Conservation (phyloP, 1,140 invertebrate genomes). For the Lepeophtheirus salmonis region DNA sequence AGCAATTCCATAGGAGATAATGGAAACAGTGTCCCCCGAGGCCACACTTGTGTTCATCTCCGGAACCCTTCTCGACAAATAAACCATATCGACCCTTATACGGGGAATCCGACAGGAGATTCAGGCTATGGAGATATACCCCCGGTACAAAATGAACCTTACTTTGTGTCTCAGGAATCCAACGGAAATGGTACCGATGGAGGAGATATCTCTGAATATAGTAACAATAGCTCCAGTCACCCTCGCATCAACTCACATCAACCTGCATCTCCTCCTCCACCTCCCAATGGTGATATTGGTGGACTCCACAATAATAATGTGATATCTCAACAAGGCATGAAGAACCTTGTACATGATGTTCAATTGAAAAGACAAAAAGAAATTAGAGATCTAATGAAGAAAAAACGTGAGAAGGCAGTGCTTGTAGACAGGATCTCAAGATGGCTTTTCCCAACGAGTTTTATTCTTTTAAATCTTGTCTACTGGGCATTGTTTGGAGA, state of each 20-base stretch:
- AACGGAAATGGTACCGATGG: not conserved
- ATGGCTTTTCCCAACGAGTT: conserved; percentile 58
- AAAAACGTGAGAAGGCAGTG: conserved; percentile 16
- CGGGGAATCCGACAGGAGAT: too few species aligned
- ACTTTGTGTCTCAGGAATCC: not conserved
- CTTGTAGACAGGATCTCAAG: conserved; percentile 16
- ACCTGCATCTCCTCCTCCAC: conserved; percentile 8
- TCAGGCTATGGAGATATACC: too few species aligned
- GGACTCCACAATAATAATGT: not conserved
- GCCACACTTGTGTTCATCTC: not conserved
- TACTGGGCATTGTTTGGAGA: conserved; percentile 62
- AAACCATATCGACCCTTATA: not conserved
- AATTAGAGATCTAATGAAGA: conserved; percentile 18
- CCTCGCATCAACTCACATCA: not conserved
- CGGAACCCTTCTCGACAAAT: too few species aligned
- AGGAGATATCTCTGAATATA: not conserved
- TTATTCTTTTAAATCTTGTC: conserved; percentile 57
- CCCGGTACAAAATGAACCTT: too few species aligned
- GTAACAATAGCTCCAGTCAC: not conserved
- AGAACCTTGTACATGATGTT: conserved; percentile 16
- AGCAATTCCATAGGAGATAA: not conserved
- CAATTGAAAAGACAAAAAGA: conserved; percentile 17
- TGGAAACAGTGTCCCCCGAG: not conserved
- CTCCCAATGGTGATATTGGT: not conserved
- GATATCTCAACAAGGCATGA: conserved; percentile 9